Base-by-base conservation (phyloP, 2,888 invertebrate genomes). In the Alloplasta piceator region DNA sequence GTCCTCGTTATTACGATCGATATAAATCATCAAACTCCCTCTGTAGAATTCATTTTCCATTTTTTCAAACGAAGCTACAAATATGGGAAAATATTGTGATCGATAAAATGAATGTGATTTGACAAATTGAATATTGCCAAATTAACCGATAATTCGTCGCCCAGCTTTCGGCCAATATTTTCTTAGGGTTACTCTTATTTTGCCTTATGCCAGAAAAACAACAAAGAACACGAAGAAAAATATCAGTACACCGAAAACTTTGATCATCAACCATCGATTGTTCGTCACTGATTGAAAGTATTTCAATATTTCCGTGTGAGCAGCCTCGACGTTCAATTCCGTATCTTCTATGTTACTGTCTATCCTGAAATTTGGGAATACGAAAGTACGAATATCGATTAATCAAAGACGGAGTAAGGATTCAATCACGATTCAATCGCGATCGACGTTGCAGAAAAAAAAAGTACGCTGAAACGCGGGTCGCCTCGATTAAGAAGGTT, bases 201-300 rank as follows among this genome's bases (percentile, higher is more conserved):
- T 9, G 41, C 48, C 81, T 94, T 96, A 97, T 89, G 98, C 97
- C 94, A 99, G 94, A 93, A 99, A 98, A 86, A 99, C 96, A 91
- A 99, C 97, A 94, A 99, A 99, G 92, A 99, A 98, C 93, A 99
- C 96, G 92, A 99, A 99, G 94, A 99, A 99, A 91, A 99, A 97
- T 94, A 99, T 98, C 73, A 99, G 94, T 82, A 99, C 98, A 71
- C 97, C 99, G 93, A 99, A 99, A 86, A 99, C 96, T 94, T 99
- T 99, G 87, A 99, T 97, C 98, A 99, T 99, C 43, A 99, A 94
- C 96, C 99, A 99, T 88, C 99, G 95, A 93, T 99, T 99, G 83
- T 98, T 98, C 12, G 98, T 97, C 48, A 99, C 97, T 74, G 97
- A 97, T 92, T 98, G 98, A 92, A 99, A 99, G 93, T 99, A 99